Evolutionary conservation across 2,888 invertebrate species (phyloP), one percentile per base, ranked within the genome.

Genomic region (Cataglyphis livida): DNA sequence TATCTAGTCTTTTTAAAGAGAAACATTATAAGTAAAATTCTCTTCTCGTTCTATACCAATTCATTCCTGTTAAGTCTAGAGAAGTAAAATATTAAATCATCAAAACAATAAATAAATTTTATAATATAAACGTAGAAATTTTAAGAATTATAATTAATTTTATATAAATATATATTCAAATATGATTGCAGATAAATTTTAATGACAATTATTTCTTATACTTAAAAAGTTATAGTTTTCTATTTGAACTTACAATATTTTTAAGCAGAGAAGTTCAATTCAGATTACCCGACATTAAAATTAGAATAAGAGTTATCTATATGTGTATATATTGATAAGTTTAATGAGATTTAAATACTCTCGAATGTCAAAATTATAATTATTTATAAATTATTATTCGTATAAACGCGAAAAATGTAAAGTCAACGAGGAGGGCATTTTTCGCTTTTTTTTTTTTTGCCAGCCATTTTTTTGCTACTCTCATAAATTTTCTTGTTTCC

Each of bases 401-500:
- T 7, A 7, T 28, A 68, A 65, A 1, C 2, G 15, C 15, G 41
- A 62, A 62, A 57, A 59, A 73, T 38, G 12, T n/a, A 61, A 59
- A 15, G n/a, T 21, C 48, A 38, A 64, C 44, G 25, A 21, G 0
- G 21, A 21, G 25, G 65, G 38, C 64, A 48, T 25, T 25, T 25
- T 25, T 25, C 25, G 25, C 25, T 25, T 25, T 25, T 25, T 25
- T 25, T 25, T 25, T 21, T 25, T 35, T 38, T 57, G 61, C 48
- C n/a, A 79, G 66, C 35, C 54, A 84, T 86, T 84, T 86, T 51
- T 83, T 84, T 21, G 65, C 83, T 75, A 78, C 74, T 71, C 54
- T 32, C 25, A n/a, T 28, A 70, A 88, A 87, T 83, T 85, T 84
- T 70, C 87, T 84, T 82, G 86, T 86, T 88, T 89, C 88, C 90